These are phyloP conservation scores for Scaptomyza montana DNA, from an alignment of 1,140 invertebrate species.

Conservation along the genomic window DNA sequence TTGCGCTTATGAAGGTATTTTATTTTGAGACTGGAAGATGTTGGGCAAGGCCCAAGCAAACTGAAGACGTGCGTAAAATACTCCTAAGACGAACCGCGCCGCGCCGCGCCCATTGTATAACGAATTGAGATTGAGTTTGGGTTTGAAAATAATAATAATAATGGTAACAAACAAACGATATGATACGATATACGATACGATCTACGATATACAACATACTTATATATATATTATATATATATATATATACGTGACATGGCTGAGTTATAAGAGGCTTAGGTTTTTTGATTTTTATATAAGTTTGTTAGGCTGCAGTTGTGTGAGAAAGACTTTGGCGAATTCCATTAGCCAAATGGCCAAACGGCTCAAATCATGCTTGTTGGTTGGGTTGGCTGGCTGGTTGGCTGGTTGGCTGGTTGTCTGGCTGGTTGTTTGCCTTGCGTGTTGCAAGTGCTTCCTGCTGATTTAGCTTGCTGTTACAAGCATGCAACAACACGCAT, in stretches of 20 bases:
- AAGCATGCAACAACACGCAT: slow-evolving; percentile 75
- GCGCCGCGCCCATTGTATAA: slow-evolving; percentile 36
- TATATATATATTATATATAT: no score
- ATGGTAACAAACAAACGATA: slow-evolving; percentile 6
- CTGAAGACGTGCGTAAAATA: slow-evolving; percentile 67
- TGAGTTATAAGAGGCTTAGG: slow-evolving; percentile 40
- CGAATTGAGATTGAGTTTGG: neutral
- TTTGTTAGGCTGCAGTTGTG: slow-evolving; percentile 2
- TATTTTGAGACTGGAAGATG: slow-evolving; percentile 18
- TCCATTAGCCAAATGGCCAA: slow-evolving; percentile 49
- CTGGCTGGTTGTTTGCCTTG: slow-evolving; percentile 35
- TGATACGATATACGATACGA: neutral
- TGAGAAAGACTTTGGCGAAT: slow-evolving; percentile 41
- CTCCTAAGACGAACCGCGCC: slow-evolving; percentile 12
- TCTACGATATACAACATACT: slow-evolving; percentile 6
- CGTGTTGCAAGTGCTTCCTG: slow-evolving; percentile 80
- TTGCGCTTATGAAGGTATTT: neutral
- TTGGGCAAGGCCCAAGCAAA: slow-evolving; percentile 26
- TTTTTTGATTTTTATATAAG: slow-evolving; percentile 47
- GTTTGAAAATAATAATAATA: slow-evolving; percentile 1
- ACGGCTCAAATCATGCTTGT: slow-evolving; percentile 58
- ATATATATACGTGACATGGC: slow-evolving; percentile 48
- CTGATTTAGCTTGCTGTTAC: neutral
- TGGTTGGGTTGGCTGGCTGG: no score
- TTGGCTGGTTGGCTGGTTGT: neutral